phyloP scores from a whole-genome alignment of 2,888 invertebrate species.

The Cephus spinipes region DNA sequence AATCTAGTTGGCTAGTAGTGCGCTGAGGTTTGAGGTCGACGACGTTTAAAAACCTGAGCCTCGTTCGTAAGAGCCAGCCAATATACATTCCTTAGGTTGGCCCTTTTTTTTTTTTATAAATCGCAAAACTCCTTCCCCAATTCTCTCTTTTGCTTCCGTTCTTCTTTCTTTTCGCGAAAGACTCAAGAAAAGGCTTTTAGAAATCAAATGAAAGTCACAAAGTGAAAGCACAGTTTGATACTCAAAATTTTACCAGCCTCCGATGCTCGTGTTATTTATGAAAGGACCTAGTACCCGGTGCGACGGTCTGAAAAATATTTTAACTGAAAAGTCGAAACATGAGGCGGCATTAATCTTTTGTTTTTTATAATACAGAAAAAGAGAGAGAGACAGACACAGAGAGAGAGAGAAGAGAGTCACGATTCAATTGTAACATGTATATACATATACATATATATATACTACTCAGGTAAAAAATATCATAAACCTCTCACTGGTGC shows the following conservation, averaged over 20 bases:
- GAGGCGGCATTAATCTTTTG: not conserved
- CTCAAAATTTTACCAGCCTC: not conserved
- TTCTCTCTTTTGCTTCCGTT: no score
- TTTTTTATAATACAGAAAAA: not conserved
- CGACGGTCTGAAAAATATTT: not conserved
- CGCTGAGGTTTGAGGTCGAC: not conserved
- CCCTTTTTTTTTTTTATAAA: not conserved
- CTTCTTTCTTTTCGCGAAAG: not conserved
- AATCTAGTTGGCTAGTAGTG: not conserved
- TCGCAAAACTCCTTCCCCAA: not conserved
- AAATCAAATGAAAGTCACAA: not conserved
- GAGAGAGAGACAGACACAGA: not conserved
- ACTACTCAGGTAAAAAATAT: slow-evolving; percentile 43
- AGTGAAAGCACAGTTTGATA: not conserved
- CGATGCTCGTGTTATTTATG: not conserved
- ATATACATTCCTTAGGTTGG: not conserved
- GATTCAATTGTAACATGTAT: not conserved
- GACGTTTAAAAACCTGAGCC: not conserved
- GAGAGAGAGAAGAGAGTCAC: not conserved
- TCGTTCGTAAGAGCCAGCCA: not conserved
- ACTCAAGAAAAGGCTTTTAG: not conserved
- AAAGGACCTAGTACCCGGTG: not conserved
- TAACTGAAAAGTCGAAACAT: not conserved
- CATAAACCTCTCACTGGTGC: slow-evolving; percentile 40
- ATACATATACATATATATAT: not conserved